phyloP scores from a whole-genome alignment of 2,797 vertebrate genomes.

The Heteromormyrus szaboi region DNA sequence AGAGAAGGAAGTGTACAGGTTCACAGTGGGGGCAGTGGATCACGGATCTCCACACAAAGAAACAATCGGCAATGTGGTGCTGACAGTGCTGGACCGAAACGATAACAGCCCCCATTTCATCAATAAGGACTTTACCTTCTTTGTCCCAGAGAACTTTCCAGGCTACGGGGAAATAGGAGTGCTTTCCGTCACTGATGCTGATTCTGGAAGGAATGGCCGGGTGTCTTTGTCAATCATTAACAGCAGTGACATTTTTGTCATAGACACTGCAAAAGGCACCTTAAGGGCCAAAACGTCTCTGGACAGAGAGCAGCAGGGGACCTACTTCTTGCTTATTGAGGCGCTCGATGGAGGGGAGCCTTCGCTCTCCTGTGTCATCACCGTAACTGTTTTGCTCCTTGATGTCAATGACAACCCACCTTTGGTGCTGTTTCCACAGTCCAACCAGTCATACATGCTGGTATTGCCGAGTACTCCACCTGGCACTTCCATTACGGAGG shows the following conservation, averaged over 20 bases:
- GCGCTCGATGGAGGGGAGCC: constrained; percentile 87
- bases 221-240: constrained; percentile 91
- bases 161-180: constrained; percentile 95
- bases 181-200: constrained; percentile 88
- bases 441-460: constrained; percentile 91
- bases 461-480: constrained; percentile 87
- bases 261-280: constrained; percentile 88
- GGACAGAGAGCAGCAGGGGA: constrained; percentile 92
- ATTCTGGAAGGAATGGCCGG: constrained; percentile 88
- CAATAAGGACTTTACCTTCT: constrained; percentile 98
- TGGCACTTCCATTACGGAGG: constrained; percentile 91
- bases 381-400: constrained; percentile 88
- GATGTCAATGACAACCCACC: constrained; percentile 98
- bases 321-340: constrained; percentile 87
- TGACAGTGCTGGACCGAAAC: constrained; percentile 88
- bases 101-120: constrained; percentile 97
- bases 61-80: constrained; percentile 79
- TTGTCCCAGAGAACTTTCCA: constrained; percentile 94
- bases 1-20: constrained; percentile 89
- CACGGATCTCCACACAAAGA: constrained; percentile 80
- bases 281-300: constrained; percentile 84
- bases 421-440: constrained; percentile 89
- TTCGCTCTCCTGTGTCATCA: constrained; percentile 79
- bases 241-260: constrained; percentile 91
- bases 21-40: constrained; percentile 85